Percentiles rank a stretch among this genome's conserved stretches.
Conservation (phyloP, 1,140 invertebrate species). For the Catajapyx aquilonaris region DNA sequence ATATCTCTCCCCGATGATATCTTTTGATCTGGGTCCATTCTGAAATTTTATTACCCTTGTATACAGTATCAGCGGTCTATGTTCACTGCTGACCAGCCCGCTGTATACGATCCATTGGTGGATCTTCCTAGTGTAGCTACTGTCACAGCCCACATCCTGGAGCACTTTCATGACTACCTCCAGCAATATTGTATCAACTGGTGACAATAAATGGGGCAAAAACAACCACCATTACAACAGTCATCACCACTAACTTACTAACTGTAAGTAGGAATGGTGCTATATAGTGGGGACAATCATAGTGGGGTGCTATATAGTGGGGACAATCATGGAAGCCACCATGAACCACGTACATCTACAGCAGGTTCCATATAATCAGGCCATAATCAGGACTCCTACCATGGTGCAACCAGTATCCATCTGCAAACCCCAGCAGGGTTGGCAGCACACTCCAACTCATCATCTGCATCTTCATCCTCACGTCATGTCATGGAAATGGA, state of each 20-base stretch:
- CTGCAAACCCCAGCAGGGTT: constrained; percentile 7
- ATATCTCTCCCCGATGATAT: too few relatives aligned
- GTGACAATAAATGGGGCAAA: background rate
- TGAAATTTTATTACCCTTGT: too few relatives aligned
- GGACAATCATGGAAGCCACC: too few relatives aligned
- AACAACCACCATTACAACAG: constrained; percentile 16
- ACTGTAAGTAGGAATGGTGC: too few relatives aligned
- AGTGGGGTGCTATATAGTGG: too few relatives aligned
- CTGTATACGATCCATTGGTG: constrained; percentile 29
- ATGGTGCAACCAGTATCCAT: constrained; percentile 8
- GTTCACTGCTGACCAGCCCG: constrained; percentile 37
- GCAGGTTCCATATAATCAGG: too few relatives aligned
- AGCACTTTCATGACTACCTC: constrained; percentile 25
- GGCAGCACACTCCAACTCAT: constrained; percentile 8
- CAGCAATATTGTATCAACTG: background rate
- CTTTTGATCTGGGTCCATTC: too few relatives aligned
- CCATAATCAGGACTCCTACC: constrained; percentile 9
- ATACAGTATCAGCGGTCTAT: constrained; percentile 22
- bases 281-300: too few relatives aligned
- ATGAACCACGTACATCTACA: too few relatives aligned
- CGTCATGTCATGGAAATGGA: too few relatives aligned
- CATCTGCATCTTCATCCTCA: too few relatives aligned
- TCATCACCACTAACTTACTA: constrained; percentile 15
- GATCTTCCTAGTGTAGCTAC: too few relatives aligned
- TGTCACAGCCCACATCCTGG: constrained; percentile 15